Conservation (phyloP, 2,113 vertebrate genomes). For the Spilogale gracilis region DNA sequence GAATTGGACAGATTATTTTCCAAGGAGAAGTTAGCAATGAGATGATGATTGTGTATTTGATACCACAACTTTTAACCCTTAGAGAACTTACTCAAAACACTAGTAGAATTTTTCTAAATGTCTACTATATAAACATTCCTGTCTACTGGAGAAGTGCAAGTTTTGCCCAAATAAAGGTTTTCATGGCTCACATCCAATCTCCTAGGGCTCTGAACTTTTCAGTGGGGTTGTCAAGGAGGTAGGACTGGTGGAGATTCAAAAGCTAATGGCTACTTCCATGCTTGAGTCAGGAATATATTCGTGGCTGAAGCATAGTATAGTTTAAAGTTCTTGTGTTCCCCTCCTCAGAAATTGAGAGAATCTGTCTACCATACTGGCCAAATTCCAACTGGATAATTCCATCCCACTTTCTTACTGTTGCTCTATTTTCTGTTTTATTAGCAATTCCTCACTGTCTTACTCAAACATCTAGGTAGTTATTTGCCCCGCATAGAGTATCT, state of each 20-base stretch:
- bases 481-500: conserved; percentile 51
- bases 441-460: conserved; percentile 65
- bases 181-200: background rate
- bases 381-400: conserved; percentile 60
- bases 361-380: conserved; percentile 32
- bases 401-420: background rate
- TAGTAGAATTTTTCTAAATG: conserved; percentile 43
- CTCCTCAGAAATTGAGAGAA: conserved; percentile 37
- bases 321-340: background rate
- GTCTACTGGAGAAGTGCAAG: conserved; percentile 6
- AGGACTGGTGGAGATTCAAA: background rate
- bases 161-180: conserved; percentile 49
- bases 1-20: background rate
- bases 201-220: background rate
- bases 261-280: background rate
- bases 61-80: background rate
- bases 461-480: conserved; percentile 31
- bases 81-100: conserved; percentile 10
- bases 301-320: background rate
- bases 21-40: background rate
- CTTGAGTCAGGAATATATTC: conserved; percentile 47
- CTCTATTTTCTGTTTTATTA: conserved; percentile 60
- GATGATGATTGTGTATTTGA: background rate
- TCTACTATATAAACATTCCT: conserved; percentile 29
- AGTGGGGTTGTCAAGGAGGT: conserved; percentile 21